These are phyloP conservation scores for Desmodus rotundus DNA, from an alignment of 2,113 vertebrate genomes.

Conservation along the genomic window DNA sequence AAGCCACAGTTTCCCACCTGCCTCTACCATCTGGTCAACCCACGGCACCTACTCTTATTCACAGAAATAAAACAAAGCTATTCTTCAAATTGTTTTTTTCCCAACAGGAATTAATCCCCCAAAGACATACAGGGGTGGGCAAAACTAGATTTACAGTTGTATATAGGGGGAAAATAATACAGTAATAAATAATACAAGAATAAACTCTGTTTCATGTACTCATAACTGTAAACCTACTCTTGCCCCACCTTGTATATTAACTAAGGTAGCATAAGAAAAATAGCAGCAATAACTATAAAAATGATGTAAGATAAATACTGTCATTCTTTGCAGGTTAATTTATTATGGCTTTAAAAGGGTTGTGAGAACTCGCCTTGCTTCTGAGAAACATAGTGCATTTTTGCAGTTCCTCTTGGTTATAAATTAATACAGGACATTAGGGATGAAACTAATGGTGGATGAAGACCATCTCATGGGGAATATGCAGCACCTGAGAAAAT, in stretches of 20 bases:
- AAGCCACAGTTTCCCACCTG: background rate
- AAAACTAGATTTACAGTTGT: no score
- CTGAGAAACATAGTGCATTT: constrained; percentile 70
- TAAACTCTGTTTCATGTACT: no score
- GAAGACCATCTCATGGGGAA: constrained; percentile 72
- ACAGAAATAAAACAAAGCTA: constrained; percentile 33
- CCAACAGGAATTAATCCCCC: constrained; percentile 29
- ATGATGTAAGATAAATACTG: constrained; percentile 78
- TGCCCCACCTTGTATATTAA: constrained; percentile 8
- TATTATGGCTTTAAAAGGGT: constrained; percentile 76
- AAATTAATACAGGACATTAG: constrained; percentile 74
- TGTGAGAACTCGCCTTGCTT: constrained; percentile 76
- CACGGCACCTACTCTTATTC: background rate
- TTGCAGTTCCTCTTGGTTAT: constrained; percentile 76
- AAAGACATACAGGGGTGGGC: background rate
- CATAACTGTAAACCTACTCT: no score
- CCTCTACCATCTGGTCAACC: constrained; percentile 15
- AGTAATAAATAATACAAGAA: no score
- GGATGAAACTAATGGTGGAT: constrained; percentile 65
- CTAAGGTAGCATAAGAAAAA: constrained; percentile 63
- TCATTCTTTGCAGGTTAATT: constrained; percentile 74
- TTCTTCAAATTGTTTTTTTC: constrained; percentile 10
- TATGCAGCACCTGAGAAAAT: constrained; percentile 72
- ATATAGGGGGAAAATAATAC: no score
- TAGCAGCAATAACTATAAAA: constrained; percentile 79